phyloP scores from a whole-genome alignment of 2,888 invertebrate species.

The Selenia dentaria region DNA sequence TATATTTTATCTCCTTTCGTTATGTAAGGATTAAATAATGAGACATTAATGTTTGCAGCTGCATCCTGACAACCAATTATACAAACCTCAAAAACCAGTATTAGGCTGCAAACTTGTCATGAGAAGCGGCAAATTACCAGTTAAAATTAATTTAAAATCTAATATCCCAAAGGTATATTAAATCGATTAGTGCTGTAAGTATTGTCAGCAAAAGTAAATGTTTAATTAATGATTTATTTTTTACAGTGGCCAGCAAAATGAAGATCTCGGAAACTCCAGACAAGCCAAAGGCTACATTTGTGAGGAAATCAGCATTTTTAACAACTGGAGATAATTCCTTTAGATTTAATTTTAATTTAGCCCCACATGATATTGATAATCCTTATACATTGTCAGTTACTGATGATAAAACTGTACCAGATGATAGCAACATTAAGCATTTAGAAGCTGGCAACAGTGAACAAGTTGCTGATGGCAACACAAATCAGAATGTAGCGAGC shows the following conservation, averaged over 20 bases:
- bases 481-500: slow-evolving; percentile 21
- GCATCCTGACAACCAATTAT: neutral
- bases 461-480: slow-evolving; percentile 33
- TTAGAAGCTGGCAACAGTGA: slow-evolving; percentile 29
- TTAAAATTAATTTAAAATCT: slow-evolving; percentile 1
- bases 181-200: neutral
- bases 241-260: slow-evolving; percentile 84
- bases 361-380: slow-evolving; percentile 50
- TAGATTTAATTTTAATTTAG: slow-evolving; percentile 76
- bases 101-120: neutral
- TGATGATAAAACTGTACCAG: slow-evolving; percentile 20
- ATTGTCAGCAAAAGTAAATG: neutral
- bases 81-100: neutral
- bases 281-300: slow-evolving; percentile 86
- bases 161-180: neutral
- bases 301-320: slow-evolving; percentile 86
- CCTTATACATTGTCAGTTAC: slow-evolving; percentile 29
- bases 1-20: no score
- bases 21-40: neutral
- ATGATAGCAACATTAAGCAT: slow-evolving; percentile 23
- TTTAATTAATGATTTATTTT: slow-evolving; percentile 22
- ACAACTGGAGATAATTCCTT: slow-evolving; percentile 81
- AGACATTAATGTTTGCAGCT: neutral
- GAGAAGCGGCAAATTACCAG: neutral
- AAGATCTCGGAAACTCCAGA: slow-evolving; percentile 80